These are phyloP conservation scores for Hylaeus anthracinus DNA, from an alignment of 1,140 invertebrate genomes.

Conservation along the genomic window DNA sequence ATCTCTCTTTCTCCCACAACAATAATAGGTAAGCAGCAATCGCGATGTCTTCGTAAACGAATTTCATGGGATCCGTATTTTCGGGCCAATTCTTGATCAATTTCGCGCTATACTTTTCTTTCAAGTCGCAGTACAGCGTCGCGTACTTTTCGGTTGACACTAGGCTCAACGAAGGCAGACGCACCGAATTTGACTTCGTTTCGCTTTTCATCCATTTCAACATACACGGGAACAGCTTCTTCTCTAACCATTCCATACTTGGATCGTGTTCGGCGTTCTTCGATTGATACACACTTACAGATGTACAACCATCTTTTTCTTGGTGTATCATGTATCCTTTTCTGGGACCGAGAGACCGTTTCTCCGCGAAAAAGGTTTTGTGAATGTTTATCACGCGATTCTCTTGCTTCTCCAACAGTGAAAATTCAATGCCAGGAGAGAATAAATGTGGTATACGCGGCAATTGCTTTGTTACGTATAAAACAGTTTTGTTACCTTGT, in stretches of 20 bases:
- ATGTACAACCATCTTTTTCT: slow-evolving; percentile 52
- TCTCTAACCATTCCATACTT: slow-evolving; percentile 81
- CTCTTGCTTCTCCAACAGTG: slow-evolving; percentile 60
- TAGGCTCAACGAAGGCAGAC: slow-evolving; percentile 85
- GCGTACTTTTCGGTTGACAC: slow-evolving; percentile 87
- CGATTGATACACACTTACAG: slow-evolving; percentile 49
- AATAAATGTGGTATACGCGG: slow-evolving; percentile 72
- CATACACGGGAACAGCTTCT: slow-evolving; percentile 84
- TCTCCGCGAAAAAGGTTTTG: slow-evolving; percentile 52
- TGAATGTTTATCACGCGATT: slow-evolving; percentile 62
- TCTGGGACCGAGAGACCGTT: slow-evolving; percentile 67
- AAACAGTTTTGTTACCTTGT: slow-evolving; percentile 49
- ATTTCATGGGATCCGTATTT: slow-evolving; percentile 96
- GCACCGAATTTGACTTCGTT: slow-evolving; percentile 58
- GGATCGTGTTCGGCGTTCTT: slow-evolving; percentile 62
- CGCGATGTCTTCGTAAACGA: slow-evolving; percentile 97
- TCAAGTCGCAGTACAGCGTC: slow-evolving; percentile 87
- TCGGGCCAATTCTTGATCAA: slow-evolving; percentile 92
- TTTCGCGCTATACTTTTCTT: slow-evolving; percentile 89
- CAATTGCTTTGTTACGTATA: slow-evolving; percentile 70
- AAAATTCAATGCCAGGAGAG: slow-evolving; percentile 70
- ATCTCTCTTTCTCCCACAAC: slow-evolving; percentile 85
- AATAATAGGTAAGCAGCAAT: slow-evolving; percentile 96
- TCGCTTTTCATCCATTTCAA: slow-evolving; percentile 84
- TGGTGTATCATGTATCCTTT: slow-evolving; percentile 65